Base-by-base conservation (phyloP, 2,888 invertebrate genomes). In the Nomada fabriciana region DNA sequence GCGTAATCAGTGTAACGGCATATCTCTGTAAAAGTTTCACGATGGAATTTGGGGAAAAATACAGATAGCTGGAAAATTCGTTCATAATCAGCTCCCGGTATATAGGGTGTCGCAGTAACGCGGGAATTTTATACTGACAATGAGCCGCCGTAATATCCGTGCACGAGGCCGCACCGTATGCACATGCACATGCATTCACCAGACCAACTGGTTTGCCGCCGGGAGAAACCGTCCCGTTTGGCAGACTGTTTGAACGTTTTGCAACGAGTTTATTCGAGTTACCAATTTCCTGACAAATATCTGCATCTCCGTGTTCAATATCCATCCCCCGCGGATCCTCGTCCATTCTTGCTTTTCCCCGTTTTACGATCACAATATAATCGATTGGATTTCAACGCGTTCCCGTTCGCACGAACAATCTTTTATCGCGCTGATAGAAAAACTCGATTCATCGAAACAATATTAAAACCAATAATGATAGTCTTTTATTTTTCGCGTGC, bases 201-300 rank as follows among this genome's bases (percentile, higher is more conserved):
- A 1, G 42, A 7, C 52, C 53, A 68, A 69, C 64, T 55, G 25
- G 75, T 70, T 85, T 80, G 76, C 71, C 72, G 68, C 69, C 68
- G 80, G 88, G 75, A 77, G 79, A 83, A 87, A 86, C 78, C 85
- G 85, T 85, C 76, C 87, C 81, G 84, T 86, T 84, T 76, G 83
- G 78, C 86, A 87, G 89, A 83, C 84, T 86, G 90, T 89, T 91
- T 90, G 89, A 91, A 90, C 90, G 90, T 92, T 92, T 92, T 90
- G 92, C 90, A 88, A 91, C 90, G 91, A 92, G 92, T 92, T 93
- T 93, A 92, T 92, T 92, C 92, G 92, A 90, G 93, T 92, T 92
- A 93, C 92, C 93, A 92, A 93, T 93, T 93, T 92, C 91, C 92
- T 91, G 92, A 92, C 92, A 92, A 93, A 93, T 92, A 93, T 93